Percentiles rank a stretch among this genome's conserved stretches.
phyloP scores from a whole-genome alignment of 2,797 vertebrate species.

The Synanceia verrucosa region DNA sequence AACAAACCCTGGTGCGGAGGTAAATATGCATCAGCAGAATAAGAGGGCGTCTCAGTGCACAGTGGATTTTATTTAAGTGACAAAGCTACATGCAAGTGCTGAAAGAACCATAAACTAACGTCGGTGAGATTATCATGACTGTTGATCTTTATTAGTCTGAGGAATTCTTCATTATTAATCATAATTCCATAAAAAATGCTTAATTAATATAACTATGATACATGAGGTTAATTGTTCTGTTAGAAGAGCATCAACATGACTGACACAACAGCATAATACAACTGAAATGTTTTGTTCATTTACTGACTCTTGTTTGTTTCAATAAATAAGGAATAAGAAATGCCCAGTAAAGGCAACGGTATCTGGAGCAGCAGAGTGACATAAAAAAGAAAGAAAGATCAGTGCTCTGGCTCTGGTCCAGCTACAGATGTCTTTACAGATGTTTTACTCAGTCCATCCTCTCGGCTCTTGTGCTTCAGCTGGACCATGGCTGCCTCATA shows the following conservation, averaged over 20 bases:
- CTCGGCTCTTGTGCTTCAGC: not conserved
- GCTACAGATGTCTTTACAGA: slow-evolving; percentile 32
- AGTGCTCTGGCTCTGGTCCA: slow-evolving; percentile 30
- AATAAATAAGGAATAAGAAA: slow-evolving; percentile 44
- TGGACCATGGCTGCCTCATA: slow-evolving; percentile 41
- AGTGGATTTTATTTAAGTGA: not conserved
- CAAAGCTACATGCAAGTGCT: not conserved
- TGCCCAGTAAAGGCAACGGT: not conserved
- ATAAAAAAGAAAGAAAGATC: not conserved
- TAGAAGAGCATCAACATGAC: not conserved
- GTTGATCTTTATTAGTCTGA: not conserved
- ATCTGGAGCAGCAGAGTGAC: not conserved
- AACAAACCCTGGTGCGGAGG: too few species aligned
- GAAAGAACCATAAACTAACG: not conserved
- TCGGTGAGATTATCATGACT: not conserved
- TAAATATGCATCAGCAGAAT: not conserved
- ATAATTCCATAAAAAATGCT: not conserved
- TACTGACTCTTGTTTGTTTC: slow-evolving; percentile 2
- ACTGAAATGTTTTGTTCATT: slow-evolving; percentile 35
- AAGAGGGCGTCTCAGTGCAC: not conserved
- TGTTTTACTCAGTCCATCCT: slow-evolving; percentile 20
- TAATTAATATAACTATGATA: not conserved
- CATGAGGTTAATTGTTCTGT: slow-evolving; percentile 13
- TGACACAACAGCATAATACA: not conserved
- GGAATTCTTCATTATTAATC: not conserved